These are phyloP conservation scores for Verasper variegatus DNA, from an alignment of 2,113 vertebrate species.

Conservation along the genomic window DNA sequence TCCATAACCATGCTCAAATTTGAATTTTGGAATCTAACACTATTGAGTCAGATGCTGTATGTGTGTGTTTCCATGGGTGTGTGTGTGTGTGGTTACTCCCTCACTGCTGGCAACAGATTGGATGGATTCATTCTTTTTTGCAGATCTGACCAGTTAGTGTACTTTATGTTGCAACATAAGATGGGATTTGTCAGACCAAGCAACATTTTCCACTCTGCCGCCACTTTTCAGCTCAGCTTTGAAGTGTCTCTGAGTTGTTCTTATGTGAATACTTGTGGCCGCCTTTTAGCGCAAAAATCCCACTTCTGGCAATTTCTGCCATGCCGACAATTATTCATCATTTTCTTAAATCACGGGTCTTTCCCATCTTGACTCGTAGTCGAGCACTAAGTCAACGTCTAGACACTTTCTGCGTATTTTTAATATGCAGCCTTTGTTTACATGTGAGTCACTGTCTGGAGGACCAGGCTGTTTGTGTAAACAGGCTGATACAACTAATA, in stretches of 20 bases:
- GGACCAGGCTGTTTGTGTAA: constrained; percentile 48
- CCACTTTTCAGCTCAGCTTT: constrained; percentile 34
- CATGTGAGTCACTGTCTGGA: constrained; percentile 66
- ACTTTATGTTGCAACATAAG: constrained; percentile 20
- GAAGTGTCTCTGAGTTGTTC: constrained; percentile 35
- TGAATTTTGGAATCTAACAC: neutral
- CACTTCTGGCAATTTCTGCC: constrained; percentile 25
- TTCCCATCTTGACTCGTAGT: constrained; percentile 46
- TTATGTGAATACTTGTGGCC: constrained; percentile 48
- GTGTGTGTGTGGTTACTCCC: neutral
- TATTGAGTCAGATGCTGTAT: neutral
- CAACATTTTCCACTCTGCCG: constrained; percentile 52
- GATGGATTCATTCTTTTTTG: constrained; percentile 7
- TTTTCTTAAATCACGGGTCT: constrained; percentile 46
- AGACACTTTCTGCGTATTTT: constrained; percentile 37
- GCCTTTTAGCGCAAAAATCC: constrained; percentile 41
- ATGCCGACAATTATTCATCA: constrained; percentile 15
- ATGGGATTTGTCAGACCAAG: constrained; percentile 28
- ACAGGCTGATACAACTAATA: constrained; percentile 61
- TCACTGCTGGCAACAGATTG: constrained; percentile 21
- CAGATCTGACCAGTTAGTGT: neutral
- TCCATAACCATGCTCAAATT: neutral
- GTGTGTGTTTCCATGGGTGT: neutral
- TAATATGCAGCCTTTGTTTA: constrained; percentile 49
- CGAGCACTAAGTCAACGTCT: constrained; percentile 45